A percentile compares a stretch with the other conserved stretches of the same genome.
phyloP scores from a whole-genome alignment of 2,113 vertebrate genomes.

The Lonchura striata region DNA sequence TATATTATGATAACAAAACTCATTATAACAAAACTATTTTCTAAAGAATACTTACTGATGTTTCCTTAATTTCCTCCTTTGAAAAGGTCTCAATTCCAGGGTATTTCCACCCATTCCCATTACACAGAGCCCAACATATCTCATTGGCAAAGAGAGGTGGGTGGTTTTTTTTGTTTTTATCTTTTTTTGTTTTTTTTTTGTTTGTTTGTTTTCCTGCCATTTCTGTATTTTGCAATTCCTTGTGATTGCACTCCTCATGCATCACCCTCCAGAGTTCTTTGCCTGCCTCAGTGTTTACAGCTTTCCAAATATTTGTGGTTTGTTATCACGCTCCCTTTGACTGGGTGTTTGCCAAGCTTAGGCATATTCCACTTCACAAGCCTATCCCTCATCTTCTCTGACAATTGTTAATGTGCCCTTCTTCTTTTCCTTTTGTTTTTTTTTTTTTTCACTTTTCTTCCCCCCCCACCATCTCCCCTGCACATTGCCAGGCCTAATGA shows the following conservation, averaged over 20 bases:
- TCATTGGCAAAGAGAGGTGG: background rate
- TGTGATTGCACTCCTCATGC: background rate
- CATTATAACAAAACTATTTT: background rate
- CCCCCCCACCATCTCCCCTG: background rate
- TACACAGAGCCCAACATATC: background rate
- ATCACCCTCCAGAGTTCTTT: background rate
- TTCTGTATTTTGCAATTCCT: background rate
- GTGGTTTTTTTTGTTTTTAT: background rate
- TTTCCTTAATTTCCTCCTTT: background rate
- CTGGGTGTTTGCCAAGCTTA: conserved; percentile 28
- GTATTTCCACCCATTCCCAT: background rate
- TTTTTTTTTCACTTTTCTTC: too few relatives aligned
- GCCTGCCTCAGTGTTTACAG: background rate
- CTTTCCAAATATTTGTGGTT: conserved; percentile 19
- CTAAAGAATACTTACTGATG: background rate
- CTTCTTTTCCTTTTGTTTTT: rapidly evolving
- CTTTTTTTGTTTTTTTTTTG: too few relatives aligned
- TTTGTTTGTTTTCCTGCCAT: background rate
- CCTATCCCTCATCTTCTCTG: background rate
- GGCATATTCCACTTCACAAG: conserved; percentile 7
- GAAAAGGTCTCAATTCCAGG: background rate
- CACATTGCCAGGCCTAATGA: background rate
- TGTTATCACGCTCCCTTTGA: background rate
- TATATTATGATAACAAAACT: too few relatives aligned
- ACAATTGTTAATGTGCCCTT: background rate